Evolutionary conservation across 2,888 invertebrate genomes (phyloP).

Genomic region (Amphipoea oculea): DNA sequence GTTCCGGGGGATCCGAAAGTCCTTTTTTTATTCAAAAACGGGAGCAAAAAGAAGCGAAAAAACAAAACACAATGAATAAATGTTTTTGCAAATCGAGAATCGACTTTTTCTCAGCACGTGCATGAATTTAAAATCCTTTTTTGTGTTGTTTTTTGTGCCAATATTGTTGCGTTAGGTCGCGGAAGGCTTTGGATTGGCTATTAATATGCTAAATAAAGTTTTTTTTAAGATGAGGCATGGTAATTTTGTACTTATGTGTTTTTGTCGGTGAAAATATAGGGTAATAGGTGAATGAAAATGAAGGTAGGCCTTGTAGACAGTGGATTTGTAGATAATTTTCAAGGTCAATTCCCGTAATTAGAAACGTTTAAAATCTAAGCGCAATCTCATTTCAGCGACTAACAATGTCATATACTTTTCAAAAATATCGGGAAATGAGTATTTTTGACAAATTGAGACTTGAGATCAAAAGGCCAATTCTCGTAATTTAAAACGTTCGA

Average conservation of each 20-base stretch:
- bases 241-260: slow-evolving; percentile 10
- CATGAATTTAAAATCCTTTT: slow-evolving; percentile 83
- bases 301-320: neutral
- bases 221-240: neutral
- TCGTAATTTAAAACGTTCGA: neutral
- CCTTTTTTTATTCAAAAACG: slow-evolving; percentile 80
- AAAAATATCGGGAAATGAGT: too few species aligned
- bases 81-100: slow-evolving; percentile 87
- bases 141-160: slow-evolving; percentile 73
- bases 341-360: neutral
- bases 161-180: slow-evolving; percentile 82
- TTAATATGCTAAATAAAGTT: slow-evolving; percentile 65
- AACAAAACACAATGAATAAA: slow-evolving; percentile 82
- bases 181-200: slow-evolving; percentile 43
- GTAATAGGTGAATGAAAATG: neutral
- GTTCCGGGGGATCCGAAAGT: slow-evolving; percentile 76
- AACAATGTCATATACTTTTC: neutral
- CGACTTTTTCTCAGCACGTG: slow-evolving; percentile 88
- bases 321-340: too few species aligned
- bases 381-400: neutral
- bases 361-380: neutral
- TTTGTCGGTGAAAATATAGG: neutral
- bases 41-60: slow-evolving; percentile 84
- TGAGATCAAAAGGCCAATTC: too few species aligned
- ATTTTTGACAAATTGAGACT: too few species aligned